A percentile compares a stretch with the other conserved stretches of the same genome.
These are phyloP conservation scores for Trididemnum clinides DNA, from an alignment of 23 tunicate genomes.

Conservation along the genomic window DNA sequence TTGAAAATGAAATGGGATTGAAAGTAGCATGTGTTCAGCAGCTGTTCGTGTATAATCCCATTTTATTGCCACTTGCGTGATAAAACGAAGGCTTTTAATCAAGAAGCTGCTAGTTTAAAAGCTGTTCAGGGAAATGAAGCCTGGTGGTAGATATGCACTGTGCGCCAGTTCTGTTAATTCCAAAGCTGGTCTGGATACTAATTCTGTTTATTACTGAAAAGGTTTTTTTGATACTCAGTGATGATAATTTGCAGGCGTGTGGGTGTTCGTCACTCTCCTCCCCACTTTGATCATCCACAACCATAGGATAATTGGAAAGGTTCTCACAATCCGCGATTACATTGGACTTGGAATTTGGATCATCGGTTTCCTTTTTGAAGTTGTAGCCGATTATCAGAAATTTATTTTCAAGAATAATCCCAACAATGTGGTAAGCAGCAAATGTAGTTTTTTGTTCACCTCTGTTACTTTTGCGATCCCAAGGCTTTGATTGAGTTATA, in stretches of 20 bases:
- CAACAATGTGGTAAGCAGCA: constrained; percentile 62
- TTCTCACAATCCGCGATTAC: constrained; percentile 52
- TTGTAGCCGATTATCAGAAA: constrained; percentile 86
- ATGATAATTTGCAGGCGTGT: constrained; percentile 71
- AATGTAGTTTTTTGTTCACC: neutral
- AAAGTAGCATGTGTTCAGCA: too few relatives aligned
- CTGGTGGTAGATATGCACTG: too few relatives aligned
- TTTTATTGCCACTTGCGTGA: too few relatives aligned
- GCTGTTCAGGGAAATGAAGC: too few relatives aligned
- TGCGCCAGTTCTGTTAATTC: too few relatives aligned
- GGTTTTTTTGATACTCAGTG: too few relatives aligned
- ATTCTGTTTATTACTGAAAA: neutral
- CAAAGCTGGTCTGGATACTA: neutral
- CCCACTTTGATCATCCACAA: constrained; percentile 74
- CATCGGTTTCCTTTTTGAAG: constrained; percentile 77
- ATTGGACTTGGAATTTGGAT: constrained; percentile 78
- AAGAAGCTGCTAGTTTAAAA: too few relatives aligned
- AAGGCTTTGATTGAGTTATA: too few relatives aligned
- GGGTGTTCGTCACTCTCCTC: constrained; percentile 66
- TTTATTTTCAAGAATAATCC: constrained; percentile 60
- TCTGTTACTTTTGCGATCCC: neutral
- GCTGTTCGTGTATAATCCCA: too few relatives aligned
- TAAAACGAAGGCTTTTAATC: too few relatives aligned
- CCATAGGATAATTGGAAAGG: neutral
- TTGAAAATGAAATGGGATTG: too few relatives aligned